phyloP scores from a whole-genome alignment of 2,888 invertebrate species.

The Caradrina clavipalpis region DNA sequence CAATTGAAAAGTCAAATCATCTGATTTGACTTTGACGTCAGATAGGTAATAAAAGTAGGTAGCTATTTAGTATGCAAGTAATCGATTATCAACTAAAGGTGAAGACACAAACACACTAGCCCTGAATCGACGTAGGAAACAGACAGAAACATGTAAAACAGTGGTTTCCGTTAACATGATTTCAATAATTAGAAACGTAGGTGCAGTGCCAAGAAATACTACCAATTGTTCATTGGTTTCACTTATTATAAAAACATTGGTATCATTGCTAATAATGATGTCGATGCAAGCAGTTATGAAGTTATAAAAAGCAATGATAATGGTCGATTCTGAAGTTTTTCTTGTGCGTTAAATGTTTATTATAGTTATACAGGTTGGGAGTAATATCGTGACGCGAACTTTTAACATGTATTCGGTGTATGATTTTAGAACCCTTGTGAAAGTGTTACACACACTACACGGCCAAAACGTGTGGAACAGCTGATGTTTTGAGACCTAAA shows the following conservation, averaged over 20 bases:
- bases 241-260: constrained; percentile 19
- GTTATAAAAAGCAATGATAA: not conserved
- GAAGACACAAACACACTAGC: constrained; percentile 1
- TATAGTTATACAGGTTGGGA: too few relatives aligned
- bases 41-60: too few relatives aligned
- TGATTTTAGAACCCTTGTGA: too few relatives aligned
- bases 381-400: too few relatives aligned
- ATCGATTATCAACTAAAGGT: not conserved
- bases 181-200: constrained; percentile 50
- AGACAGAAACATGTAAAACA: constrained; percentile 2
- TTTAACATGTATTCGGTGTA: too few relatives aligned
- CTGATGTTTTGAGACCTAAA: too few relatives aligned
- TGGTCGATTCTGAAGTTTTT: not conserved
- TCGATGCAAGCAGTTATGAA: not conserved
- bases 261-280: constrained; percentile 8
- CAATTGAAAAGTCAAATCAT: too few relatives aligned
- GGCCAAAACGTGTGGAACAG: too few relatives aligned
- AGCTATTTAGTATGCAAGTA: not conserved
- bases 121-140: constrained; percentile 47
- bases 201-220: constrained; percentile 28
- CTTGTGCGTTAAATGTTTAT: not conserved
- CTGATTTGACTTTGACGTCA: too few relatives aligned
- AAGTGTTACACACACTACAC: too few relatives aligned
- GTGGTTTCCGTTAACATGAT: constrained; percentile 44
- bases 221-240: constrained; percentile 28